Base-by-base conservation (phyloP, 2,888 invertebrate species). In the Melieria picta region DNA sequence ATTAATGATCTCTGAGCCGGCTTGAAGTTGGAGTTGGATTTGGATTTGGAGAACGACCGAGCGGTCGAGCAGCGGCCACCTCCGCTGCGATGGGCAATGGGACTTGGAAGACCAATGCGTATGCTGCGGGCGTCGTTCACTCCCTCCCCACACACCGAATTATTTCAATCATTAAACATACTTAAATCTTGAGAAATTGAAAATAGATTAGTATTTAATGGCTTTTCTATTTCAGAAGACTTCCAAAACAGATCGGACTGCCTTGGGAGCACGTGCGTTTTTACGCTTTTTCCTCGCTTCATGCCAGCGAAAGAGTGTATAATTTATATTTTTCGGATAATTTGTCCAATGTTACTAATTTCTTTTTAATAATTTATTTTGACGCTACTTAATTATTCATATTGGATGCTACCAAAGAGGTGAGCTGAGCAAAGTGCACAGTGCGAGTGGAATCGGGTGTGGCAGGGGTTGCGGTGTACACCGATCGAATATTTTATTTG, bases 301-400 rank as follows among this genome's bases (percentile, higher is more conserved):
- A 16, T 7, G n/a, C 5, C 46, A 60, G 50, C 60, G 16, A 57
- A 13, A 55, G 45, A 43, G 65, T 60, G 10, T 61, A 61, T 65
- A 65, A 71, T 60, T 71, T 61, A 70, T 58, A 57, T 46, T 58
- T 50, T 70, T 48, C 16, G 10, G 61, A 58, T 60, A 65, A 58
- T 61, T 52, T 65, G 42, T 72, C 63, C 78, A 78, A 78, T 80
- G 80, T 78, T 78, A 82, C 84, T 83, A 84, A 84, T 83, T 80
- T 81, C 77, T 84, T 83, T 83, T 84, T 83, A 83, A 84, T 84
- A 82, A 83, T 83, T 82, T 81, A 80, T 81, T 82, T 79, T 77
- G 78, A 76, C 79, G 52, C 55, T 58, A 47, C 74, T 68, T 71
- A 74, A 74, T 72, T 74, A 74, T 72, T 70, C 66, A 71, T 45